Conservation (phyloP, 2,888 invertebrate genomes). For the Trachelus iudaicus region DNA sequence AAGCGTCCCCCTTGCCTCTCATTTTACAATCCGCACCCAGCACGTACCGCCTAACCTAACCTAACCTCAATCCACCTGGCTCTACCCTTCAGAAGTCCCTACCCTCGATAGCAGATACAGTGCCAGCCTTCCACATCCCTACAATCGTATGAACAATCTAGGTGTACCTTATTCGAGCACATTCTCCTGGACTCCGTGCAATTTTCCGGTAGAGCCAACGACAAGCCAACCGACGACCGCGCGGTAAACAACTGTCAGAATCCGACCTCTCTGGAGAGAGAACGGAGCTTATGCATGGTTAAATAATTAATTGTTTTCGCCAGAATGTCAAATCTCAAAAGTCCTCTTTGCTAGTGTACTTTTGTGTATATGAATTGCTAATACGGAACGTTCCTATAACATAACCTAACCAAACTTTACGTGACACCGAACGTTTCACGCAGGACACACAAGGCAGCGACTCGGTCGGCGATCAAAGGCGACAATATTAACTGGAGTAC, state of each 20-base stretch:
- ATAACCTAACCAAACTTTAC: neutral
- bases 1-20: slow-evolving; percentile 50
- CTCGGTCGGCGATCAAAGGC: neutral
- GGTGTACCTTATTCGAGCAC: neutral
- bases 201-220: neutral
- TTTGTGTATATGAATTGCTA: neutral
- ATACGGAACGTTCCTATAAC: too few relatives aligned
- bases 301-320: neutral
- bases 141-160: neutral
- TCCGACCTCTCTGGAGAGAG: neutral
- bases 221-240: neutral
- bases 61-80: neutral
- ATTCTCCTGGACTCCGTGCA: neutral
- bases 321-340: neutral
- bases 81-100: neutral
- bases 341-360: neutral
- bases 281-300: neutral
- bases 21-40: slow-evolving; percentile 26
- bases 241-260: neutral
- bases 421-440: neutral
- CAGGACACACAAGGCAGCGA: neutral
- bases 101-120: neutral
- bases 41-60: neutral
- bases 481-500: neutral
- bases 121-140: neutral